A percentile compares a stretch with the other conserved stretches of the same genome.
Evolutionary conservation across 2,888 invertebrate genomes (phyloP).

Genomic region (Diadegma fenestrale): DNA sequence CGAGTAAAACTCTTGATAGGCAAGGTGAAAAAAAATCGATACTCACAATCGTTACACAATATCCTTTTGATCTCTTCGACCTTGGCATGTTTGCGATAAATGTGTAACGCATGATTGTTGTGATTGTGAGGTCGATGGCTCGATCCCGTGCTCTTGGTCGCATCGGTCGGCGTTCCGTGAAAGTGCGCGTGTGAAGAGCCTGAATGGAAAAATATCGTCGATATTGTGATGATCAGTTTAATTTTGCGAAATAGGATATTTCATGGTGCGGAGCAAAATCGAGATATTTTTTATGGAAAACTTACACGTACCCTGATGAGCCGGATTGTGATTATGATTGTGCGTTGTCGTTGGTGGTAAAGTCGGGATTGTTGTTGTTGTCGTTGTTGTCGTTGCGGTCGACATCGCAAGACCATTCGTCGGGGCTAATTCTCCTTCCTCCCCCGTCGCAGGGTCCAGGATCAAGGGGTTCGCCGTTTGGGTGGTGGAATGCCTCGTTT

Average conservation of each 20-base stretch:
- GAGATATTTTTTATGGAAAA: conserved; percentile 25
- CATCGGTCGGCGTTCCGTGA: conserved; percentile 77
- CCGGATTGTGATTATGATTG: conserved; percentile 75
- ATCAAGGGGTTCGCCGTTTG: conserved; percentile 74
- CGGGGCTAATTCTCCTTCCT: neutral
- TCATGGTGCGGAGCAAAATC: neutral
- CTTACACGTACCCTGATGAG: conserved; percentile 78
- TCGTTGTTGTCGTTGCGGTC: conserved; percentile 1
- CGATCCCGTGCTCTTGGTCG: conserved; percentile 74
- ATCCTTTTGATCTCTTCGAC: conserved; percentile 83
- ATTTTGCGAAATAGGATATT: neutral
- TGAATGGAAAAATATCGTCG: conserved; percentile 51
- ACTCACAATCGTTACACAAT: conserved; percentile 82
- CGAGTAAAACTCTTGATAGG: neutral
- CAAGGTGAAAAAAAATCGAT: conserved; percentile 47
- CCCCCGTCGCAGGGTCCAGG: neutral
- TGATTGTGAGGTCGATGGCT: conserved; percentile 78
- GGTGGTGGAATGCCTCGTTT: conserved; percentile 83
- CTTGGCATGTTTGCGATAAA: conserved; percentile 81
- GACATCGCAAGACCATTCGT: neutral
- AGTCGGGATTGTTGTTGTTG: conserved; percentile 16
- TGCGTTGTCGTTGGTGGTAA: conserved; percentile 72
- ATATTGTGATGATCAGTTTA: neutral
- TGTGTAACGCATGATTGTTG: conserved; percentile 78
- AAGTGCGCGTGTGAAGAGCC: conserved; percentile 79